Evolutionary conservation across 2,888 invertebrate genomes (phyloP).

Genomic region (Cheilosia pagana): DNA sequence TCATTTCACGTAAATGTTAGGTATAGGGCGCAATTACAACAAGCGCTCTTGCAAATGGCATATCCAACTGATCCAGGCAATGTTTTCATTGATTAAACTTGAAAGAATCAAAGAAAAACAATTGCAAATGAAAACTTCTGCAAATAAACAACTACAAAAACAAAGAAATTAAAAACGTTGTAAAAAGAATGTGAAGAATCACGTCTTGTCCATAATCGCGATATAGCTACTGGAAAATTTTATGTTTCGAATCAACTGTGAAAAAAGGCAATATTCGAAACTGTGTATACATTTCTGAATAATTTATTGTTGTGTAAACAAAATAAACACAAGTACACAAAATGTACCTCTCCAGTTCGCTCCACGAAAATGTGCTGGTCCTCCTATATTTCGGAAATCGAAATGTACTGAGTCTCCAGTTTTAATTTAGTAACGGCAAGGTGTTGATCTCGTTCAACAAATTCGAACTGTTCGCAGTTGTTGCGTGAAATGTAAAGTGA

Average conservation of each 20-base stretch:
- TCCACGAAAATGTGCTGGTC: constrained; percentile 37
- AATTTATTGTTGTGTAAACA: constrained; percentile 77
- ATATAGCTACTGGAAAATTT: constrained; percentile 31
- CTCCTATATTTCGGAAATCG: constrained; percentile 32
- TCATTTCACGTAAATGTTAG: too few species aligned
- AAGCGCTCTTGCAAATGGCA: background rate
- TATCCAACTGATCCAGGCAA: background rate
- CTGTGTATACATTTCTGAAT: constrained; percentile 64
- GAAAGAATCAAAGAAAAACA: background rate
- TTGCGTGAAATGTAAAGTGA: constrained; percentile 7
- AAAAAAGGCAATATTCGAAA: constrained; percentile 48
- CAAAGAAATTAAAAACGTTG: constrained; percentile 11
- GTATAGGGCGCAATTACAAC: too few species aligned
- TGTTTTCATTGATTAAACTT: constrained; percentile 13
- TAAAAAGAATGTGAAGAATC: constrained; percentile 12
- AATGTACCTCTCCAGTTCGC: constrained; percentile 39
- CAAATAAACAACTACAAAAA: constrained; percentile 16
- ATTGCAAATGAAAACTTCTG: background rate
- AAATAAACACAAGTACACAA: constrained; percentile 68
- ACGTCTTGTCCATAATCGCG: constrained; percentile 22
- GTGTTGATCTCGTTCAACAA: constrained; percentile 54
- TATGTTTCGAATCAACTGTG: constrained; percentile 54
- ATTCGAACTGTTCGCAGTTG: background rate
- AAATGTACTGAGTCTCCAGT: constrained; percentile 52
- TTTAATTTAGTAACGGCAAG: constrained; percentile 60